These are phyloP conservation scores for Sinosuthora webbiana DNA, from an alignment of 2,113 vertebrate species.

Conservation along the genomic window DNA sequence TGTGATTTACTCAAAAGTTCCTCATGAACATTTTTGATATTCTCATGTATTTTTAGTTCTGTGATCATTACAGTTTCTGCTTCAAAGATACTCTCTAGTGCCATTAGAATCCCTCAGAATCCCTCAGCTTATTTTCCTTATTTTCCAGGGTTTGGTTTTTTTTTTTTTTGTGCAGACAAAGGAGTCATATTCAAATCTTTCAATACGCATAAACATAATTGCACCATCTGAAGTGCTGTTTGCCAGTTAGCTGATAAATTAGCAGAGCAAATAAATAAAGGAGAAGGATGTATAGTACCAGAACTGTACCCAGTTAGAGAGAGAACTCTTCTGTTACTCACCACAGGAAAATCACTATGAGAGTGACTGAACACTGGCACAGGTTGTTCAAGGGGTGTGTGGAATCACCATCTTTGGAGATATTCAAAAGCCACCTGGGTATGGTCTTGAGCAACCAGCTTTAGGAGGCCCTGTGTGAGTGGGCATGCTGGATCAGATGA, in stretches of 20 bases:
- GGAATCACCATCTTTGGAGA: neutral
- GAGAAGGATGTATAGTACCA: neutral
- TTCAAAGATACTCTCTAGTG: neutral
- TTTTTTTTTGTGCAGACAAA: neutral
- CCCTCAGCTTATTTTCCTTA: too few relatives aligned
- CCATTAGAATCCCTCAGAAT: neutral
- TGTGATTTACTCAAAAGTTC: slow-evolving; percentile 36
- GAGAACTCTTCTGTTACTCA: neutral
- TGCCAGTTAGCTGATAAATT: neutral
- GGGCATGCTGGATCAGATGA: neutral
- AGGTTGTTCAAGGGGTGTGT: neutral
- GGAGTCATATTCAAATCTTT: neutral
- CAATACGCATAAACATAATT: neutral
- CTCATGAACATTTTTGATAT: slow-evolving; percentile 10
- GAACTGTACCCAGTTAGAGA: neutral
- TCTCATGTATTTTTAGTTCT: slow-evolving; percentile 48
- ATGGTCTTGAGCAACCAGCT: neutral
- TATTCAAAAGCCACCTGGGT: neutral
- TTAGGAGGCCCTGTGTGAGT: neutral
- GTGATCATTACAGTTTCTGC: neutral
- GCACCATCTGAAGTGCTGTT: neutral
- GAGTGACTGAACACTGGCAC: neutral
- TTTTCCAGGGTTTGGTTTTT: neutral
- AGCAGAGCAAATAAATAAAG: neutral
- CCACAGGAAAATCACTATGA: neutral